These are phyloP conservation scores for Brachyhypopomus occidentalis DNA, from an alignment of 2,113 vertebrate species.

Conservation along the genomic window DNA sequence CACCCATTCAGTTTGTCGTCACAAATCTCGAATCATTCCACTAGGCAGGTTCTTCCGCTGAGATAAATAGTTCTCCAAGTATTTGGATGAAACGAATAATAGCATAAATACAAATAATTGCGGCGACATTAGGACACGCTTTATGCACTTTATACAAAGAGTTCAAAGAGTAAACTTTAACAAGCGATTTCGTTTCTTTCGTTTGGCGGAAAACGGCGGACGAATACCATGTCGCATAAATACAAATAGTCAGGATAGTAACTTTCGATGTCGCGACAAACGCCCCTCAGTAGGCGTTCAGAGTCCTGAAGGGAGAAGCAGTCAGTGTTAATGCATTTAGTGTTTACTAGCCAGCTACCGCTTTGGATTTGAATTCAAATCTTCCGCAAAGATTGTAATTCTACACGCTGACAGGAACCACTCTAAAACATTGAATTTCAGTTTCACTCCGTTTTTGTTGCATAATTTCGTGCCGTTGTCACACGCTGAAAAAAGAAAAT, in stretches of 20 bases:
- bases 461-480: conserved; percentile 18
- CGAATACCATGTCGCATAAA: neutral
- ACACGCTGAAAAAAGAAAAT: conserved; percentile 14
- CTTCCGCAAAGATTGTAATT: conserved; percentile 40
- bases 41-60: neutral
- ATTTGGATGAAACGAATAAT: neutral
- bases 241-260: conserved; percentile 51
- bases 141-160: no score
- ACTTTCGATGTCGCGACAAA: conserved; percentile 55
- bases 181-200: conserved; percentile 50
- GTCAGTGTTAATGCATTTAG: neutral
- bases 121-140: no score
- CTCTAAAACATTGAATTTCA: conserved; percentile 37
- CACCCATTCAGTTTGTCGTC: conserved; percentile 15
- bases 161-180: neutral
- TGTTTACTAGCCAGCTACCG: neutral
- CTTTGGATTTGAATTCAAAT: neutral
- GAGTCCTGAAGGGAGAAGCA: neutral
- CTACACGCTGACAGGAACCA: conserved; percentile 58
- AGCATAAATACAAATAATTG: no score
- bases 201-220: conserved; percentile 68
- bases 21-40: neutral
- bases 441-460: neutral
- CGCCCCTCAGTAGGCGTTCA: conserved; percentile 37
- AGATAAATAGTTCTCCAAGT: conserved; percentile 17